Conservation (phyloP, 2,888 invertebrate genomes). For the Parnassius apollo region DNA sequence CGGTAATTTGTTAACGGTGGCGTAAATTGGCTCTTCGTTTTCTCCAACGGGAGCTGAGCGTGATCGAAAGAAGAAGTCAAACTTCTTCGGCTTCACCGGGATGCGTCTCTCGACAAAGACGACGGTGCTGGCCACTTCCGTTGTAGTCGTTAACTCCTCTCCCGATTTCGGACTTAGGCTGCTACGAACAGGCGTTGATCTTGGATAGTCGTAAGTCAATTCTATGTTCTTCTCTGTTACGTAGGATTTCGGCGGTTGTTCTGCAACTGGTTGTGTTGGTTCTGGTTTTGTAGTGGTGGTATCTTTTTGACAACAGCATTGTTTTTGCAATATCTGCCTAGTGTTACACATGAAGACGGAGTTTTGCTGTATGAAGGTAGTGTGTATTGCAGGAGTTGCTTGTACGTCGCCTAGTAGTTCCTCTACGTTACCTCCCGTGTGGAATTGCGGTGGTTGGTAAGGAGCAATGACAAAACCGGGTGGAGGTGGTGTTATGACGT, state of each 20-base stretch:
- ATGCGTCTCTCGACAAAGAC: slow-evolving; percentile 75
- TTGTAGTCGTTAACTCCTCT: slow-evolving; percentile 62
- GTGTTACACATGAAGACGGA: slow-evolving; percentile 78
- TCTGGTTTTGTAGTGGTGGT: slow-evolving; percentile 37
- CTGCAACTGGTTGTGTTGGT: slow-evolving; percentile 33
- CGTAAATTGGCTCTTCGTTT: slow-evolving; percentile 75
- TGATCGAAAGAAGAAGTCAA: slow-evolving; percentile 74
- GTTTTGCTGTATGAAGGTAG: slow-evolving; percentile 73
- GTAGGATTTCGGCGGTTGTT: slow-evolving; percentile 60
- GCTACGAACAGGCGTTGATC: slow-evolving; percentile 62
- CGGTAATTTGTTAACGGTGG: slow-evolving; percentile 75
- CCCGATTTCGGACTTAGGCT: slow-evolving; percentile 56
- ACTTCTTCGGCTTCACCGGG: slow-evolving; percentile 70
- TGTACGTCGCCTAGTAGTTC: slow-evolving; percentile 86
- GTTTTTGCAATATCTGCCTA: slow-evolving; percentile 62
- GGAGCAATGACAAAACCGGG: slow-evolving; percentile 71
- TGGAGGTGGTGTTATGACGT: slow-evolving; percentile 62
- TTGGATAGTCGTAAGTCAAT: slow-evolving; percentile 74
- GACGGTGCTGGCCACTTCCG: slow-evolving; percentile 77
- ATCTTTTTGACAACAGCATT: slow-evolving; percentile 67
- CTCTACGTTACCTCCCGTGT: slow-evolving; percentile 84
- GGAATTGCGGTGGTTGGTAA: slow-evolving; percentile 66
- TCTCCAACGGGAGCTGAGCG: slow-evolving; percentile 77
- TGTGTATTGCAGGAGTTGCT: slow-evolving; percentile 64
- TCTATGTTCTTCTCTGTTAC: slow-evolving; percentile 78